These are phyloP conservation scores for Amazona vittata DNA, from an alignment of 2,113 vertebrate species.

Conservation along the genomic window DNA sequence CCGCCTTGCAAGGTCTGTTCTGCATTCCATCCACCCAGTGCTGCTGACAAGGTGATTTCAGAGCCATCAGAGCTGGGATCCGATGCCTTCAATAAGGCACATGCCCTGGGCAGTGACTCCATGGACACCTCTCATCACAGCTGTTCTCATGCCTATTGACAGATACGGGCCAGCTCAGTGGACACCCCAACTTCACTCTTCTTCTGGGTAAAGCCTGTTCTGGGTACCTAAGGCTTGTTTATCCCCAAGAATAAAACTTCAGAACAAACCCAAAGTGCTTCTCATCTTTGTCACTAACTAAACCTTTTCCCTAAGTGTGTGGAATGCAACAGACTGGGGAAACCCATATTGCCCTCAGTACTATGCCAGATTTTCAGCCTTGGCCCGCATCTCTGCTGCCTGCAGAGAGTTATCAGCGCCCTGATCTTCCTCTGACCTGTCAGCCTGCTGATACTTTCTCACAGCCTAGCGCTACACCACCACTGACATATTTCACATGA, in stretches of 20 bases:
- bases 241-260: neutral
- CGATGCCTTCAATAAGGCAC: neutral
- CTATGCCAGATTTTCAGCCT: neutral
- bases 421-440: neutral
- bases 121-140: neutral
- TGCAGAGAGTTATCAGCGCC: neutral
- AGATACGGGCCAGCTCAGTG: neutral
- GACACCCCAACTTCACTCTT: neutral
- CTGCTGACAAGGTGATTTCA: neutral
- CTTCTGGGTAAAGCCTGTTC: accelerated
- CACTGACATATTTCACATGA: neutral
- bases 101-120: neutral
- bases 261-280: neutral
- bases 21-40: accelerated
- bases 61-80: neutral
- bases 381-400: accelerated
- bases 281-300: neutral
- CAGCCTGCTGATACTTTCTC: neutral
- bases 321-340: neutral
- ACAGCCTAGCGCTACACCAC: neutral
- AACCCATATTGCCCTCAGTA: accelerated
- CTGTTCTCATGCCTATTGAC: neutral
- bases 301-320: neutral
- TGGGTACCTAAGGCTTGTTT: neutral
- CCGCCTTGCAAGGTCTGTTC: neutral